These are phyloP conservation scores for Chaenogobius annularis DNA, from an alignment of 2,113 vertebrate genomes.

Conservation along the genomic window DNA sequence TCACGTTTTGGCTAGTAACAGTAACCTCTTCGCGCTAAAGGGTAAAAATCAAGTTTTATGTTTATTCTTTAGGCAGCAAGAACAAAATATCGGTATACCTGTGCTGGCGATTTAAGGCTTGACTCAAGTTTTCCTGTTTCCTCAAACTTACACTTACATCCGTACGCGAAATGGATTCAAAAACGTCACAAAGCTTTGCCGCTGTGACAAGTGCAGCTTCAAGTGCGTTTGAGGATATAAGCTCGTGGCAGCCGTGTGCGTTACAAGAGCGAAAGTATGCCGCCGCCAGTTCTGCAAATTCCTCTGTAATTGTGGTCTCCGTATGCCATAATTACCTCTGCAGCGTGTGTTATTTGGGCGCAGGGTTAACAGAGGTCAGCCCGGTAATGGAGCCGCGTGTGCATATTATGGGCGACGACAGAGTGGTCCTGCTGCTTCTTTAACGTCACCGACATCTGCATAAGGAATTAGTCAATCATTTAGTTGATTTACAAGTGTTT, in stretches of 20 bases:
- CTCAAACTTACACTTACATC: too few species aligned
- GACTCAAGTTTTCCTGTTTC: too few species aligned
- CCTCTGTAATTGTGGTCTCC: slow-evolving; percentile 44
- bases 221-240: background rate
- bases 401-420: slow-evolving; percentile 41
- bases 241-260: slow-evolving; percentile 1
- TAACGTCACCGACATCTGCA: background rate
- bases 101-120: too few species aligned
- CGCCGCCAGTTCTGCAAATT: slow-evolving; percentile 34
- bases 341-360: slow-evolving; percentile 29
- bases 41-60: too few species aligned
- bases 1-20: too few species aligned
- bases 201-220: background rate
- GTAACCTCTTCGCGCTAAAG: too few species aligned
- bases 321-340: slow-evolving; percentile 29
- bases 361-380: slow-evolving; percentile 21
- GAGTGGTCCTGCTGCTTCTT: slow-evolving; percentile 16
- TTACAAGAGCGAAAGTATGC: slow-evolving; percentile 19
- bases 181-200: too few species aligned
- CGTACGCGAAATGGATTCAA: too few species aligned
- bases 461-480: background rate
- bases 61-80: too few species aligned
- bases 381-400: background rate
- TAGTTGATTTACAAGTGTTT: slow-evolving; percentile 7
- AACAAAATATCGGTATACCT: too few species aligned